Percentiles rank a stretch among this genome's conserved stretches.
phyloP scores from a whole-genome alignment of 2,888 invertebrate genomes.

The Leucophenga montana region DNA sequence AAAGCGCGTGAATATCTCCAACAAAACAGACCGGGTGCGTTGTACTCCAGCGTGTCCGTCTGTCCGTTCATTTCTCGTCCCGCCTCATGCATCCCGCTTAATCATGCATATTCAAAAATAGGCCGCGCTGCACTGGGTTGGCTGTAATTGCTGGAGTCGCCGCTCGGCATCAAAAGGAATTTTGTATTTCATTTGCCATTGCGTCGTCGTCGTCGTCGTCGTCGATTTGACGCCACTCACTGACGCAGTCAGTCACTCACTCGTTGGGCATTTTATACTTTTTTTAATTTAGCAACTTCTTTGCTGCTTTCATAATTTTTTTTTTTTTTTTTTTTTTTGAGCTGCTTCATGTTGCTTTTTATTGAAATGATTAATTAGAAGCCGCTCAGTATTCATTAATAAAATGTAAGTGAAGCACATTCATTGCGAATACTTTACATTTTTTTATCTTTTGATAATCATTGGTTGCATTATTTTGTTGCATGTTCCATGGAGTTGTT shows the following conservation, averaged over 20 bases:
- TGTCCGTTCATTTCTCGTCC: slow-evolving; percentile 41
- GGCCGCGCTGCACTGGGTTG: neutral
- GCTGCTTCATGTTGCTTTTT: slow-evolving; percentile 1
- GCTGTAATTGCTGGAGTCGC: neutral
- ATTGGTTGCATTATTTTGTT: slow-evolving; percentile 5
- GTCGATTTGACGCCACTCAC: no score
- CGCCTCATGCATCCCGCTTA: slow-evolving; percentile 54
- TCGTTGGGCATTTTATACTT: no score
- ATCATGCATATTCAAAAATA: slow-evolving; percentile 63
- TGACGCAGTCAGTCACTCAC: no score
- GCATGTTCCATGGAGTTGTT: neutral
- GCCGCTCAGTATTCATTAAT: neutral
- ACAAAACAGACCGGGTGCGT: no score
- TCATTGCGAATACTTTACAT: no score
- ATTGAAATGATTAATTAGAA: slow-evolving; percentile 22
- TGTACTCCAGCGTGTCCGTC: slow-evolving; percentile 23
- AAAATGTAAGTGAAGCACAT: no score
- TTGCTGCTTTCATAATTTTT: no score
- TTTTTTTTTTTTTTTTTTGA: no score
- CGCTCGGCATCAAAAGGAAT: no score
- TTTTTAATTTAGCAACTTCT: no score
- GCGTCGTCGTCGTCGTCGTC: no score
- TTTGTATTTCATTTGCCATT: no score
- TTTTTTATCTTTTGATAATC: neutral
- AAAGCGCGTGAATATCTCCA: neutral